Base-by-base conservation (phyloP, 2,888 invertebrate species). In the Aspidiotus destructor region DNA sequence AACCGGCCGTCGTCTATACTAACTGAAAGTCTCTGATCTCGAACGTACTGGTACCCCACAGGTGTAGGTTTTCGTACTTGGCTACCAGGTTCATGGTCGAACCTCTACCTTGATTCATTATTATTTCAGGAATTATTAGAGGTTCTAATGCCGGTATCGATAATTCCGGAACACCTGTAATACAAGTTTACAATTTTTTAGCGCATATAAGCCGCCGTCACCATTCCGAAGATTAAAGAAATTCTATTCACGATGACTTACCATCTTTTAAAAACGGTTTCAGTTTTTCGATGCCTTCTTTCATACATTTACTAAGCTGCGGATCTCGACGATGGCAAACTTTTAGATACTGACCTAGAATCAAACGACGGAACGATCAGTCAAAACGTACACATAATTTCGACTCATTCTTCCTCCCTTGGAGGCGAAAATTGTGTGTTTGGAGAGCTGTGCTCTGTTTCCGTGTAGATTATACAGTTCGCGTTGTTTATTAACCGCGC, bases 111-210 rank as follows among this genome's bases (percentile, higher is more conserved):
- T 87, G 84, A 75, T 85, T 84, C 72, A 89, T 82, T 73, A 83
- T 83, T 70, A 88, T 79, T 65, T 84, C 82, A 0, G 88, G 86
- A 13, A 89, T 79, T 10, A 76, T 78, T 71, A 89, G 81, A 0
- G 89, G 89, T 71, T 89, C 88, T 71, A 87, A 78, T 0, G 84
- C 79, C 0, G 89, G 89, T 60, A 89, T 83, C 15, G 81, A 80
- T 1, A 89, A 77, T 74, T 85, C 86, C 0, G 84, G 82, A 62
- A 89, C 85, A 3, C 89, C 75, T 75, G 44, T 10, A 41, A 13
- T 17, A 62, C 13, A 61, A 15, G 52, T n/a, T 52, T 52, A 52
- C n/a, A 52, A 52, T n/a, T n/a, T 52, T n/a, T n/a, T 52, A 52
- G 52, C 5, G 11, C n/a, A 28, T 28, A 28, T 28, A 28, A 28